Base-by-base conservation (phyloP, 1,140 invertebrate genomes). In the Pectinophora gossypiella region DNA sequence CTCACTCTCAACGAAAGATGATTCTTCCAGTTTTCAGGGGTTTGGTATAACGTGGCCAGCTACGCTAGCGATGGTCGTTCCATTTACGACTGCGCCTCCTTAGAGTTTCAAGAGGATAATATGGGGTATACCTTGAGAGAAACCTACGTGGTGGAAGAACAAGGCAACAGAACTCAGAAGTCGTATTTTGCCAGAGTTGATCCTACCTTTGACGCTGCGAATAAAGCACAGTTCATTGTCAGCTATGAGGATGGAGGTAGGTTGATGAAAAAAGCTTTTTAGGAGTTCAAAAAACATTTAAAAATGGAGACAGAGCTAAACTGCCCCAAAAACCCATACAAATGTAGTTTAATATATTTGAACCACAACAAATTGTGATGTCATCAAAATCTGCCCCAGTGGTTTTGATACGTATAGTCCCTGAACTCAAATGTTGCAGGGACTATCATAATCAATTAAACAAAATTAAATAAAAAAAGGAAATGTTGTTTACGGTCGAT, bases 121-220 rank as follows among this genome's bases (percentile, higher is more conserved):
- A 59, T 84, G 0, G 84, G 84, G 0, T 85, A 81, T 49, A 85
- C 76, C 3, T 51, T 84, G 15, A 77, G 69, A 23, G 84, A 87
- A 46, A 83, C 75, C 1, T 87, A 79, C 40, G 73, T 87, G 0
- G 13, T 61, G 0, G 42, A 44, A 19, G 76, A 77, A 42, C 54
- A 73, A n/a, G 79, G 69, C 0, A 84, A 84, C 42, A 72, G 78
- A 15, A 85, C 80, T 6, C 80, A 87, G 48, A 84, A 85, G 58
- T 73, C 69, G 0, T 85, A 87, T 56, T 75, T 83, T 4, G 81
- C 84, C 2, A 81, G 84, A 46, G 82, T 87, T 0, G 84, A 87
- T 38, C 84, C 84, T 0, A 84, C 80, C 4, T 87, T 85, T 54
- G 82, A 84, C 55, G 80, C 80, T 45, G 82, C 73, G 18, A 81